Conservation (phyloP, 2,797 vertebrate species). For the Anolis apletophallus region DNA sequence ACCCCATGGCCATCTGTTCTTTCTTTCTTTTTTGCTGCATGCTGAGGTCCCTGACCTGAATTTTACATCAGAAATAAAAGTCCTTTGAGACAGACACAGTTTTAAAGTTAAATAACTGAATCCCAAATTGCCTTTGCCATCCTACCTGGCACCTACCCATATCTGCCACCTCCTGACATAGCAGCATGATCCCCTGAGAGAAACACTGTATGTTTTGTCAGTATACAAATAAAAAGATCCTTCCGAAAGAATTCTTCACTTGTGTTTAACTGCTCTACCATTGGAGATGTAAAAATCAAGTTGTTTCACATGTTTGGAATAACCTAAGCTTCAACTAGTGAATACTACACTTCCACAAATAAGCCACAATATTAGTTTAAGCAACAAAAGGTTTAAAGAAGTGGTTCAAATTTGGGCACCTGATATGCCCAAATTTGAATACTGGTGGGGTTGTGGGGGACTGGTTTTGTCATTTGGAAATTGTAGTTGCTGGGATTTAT, state of each 20-base stretch:
- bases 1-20: slow-evolving; percentile 11
- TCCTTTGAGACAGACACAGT: neutral
- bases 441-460: too few relatives aligned
- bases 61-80: neutral
- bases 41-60: neutral
- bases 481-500: too few relatives aligned
- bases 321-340: slow-evolving; percentile 40
- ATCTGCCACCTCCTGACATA: neutral
- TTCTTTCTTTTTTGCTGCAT: neutral
- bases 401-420: too few relatives aligned
- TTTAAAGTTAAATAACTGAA: neutral
- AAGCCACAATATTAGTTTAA: slow-evolving; percentile 19
- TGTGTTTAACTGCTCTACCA: neutral
- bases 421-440: too few relatives aligned
- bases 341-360: slow-evolving; percentile 31
- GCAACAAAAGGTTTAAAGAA: slow-evolving; percentile 23
- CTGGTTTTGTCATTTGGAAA: too few relatives aligned
- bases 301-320: neutral
- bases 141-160: neutral
- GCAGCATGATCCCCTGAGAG: neutral
- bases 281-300: neutral
- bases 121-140: neutral
- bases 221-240: neutral
- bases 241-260: neutral
- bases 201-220: neutral